phyloP scores from a whole-genome alignment of 2,888 invertebrate species.

The Xestia sexstrigata region DNA sequence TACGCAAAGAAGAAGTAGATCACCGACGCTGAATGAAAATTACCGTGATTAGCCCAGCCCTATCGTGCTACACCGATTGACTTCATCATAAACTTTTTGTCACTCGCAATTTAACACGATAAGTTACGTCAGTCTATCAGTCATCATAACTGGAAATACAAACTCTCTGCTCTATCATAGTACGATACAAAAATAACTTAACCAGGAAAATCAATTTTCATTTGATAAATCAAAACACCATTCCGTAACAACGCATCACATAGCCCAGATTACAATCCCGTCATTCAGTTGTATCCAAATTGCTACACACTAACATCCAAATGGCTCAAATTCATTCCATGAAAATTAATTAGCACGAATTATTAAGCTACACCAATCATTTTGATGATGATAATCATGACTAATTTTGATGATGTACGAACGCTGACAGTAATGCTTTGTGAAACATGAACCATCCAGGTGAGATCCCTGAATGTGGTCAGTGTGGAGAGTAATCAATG shows the following conservation, averaged over 20 bases:
- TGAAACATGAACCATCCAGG: conserved; percentile 29
- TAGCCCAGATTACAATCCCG: not conserved
- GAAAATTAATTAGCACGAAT: conserved; percentile 51
- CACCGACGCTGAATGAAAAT: too few species aligned
- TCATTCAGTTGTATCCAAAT: conserved; percentile 3
- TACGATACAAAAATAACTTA: not conserved
- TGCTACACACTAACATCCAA: conserved; percentile 16
- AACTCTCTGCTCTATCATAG: not conserved
- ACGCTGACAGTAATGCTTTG: conserved; percentile 45
- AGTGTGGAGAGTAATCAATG: conserved; percentile 25
- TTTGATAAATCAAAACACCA: conserved; percentile 2
- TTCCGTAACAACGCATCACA: not conserved
- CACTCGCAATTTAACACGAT: not conserved
- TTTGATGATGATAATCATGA: conserved; percentile 18
- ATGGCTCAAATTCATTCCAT: conserved; percentile 35
- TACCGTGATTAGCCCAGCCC: too few species aligned
- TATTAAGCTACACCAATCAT: conserved; percentile 44
- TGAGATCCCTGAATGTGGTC: conserved; percentile 23
- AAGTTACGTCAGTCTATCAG: not conserved
- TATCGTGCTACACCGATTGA: too few species aligned
- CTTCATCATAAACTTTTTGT: not conserved
- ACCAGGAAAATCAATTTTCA: not conserved
- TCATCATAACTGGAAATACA: too few species aligned
- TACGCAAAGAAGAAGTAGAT: too few species aligned
- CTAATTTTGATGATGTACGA: conserved; percentile 15